A percentile compares a stretch with the other conserved stretches of the same genome.
These are phyloP conservation scores for Trachelus iudaicus DNA, from an alignment of 2,888 invertebrate genomes.

Conservation along the genomic window DNA sequence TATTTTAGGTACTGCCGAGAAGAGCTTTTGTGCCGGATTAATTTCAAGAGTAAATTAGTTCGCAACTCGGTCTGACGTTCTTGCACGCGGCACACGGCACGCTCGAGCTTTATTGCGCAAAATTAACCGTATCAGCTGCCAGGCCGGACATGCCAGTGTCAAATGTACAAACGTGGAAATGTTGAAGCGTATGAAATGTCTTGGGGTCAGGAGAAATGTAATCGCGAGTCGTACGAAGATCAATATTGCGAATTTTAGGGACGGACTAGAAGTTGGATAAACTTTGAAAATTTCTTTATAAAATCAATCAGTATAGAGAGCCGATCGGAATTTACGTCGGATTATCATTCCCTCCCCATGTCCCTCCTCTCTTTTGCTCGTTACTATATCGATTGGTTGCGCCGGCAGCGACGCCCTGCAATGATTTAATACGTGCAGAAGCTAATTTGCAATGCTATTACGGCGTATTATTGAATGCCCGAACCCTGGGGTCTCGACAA, in stretches of 20 bases:
- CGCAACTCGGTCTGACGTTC: constrained; percentile 33
- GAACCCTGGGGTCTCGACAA: constrained; percentile 12
- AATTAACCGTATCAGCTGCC: constrained; percentile 39
- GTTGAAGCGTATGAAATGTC: too few relatives aligned
- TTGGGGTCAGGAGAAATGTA: too few relatives aligned
- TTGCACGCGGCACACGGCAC: constrained; percentile 1
- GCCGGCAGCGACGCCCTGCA: constrained; percentile 16
- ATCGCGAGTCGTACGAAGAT: too few relatives aligned
- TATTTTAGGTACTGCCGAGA: constrained; percentile 44
- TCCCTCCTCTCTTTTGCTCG: background rate
- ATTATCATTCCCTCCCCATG: too few relatives aligned
- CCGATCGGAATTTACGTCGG: too few relatives aligned
- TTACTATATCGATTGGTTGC: constrained; percentile 32
- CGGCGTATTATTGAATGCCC: constrained; percentile 40
- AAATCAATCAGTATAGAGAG: too few relatives aligned
- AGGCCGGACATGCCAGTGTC: background rate
- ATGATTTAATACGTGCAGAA: constrained; percentile 44
- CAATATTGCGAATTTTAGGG: too few relatives aligned
- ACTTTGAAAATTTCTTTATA: too few relatives aligned
- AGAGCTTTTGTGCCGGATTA: constrained; percentile 43
- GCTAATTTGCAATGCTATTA: constrained; percentile 50
- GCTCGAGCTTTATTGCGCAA: constrained; percentile 35
- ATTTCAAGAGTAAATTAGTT: constrained; percentile 50
- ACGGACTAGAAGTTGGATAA: too few relatives aligned
- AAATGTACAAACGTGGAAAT: too few relatives aligned